These are phyloP conservation scores for Psilopsiagon aurifrons DNA, from an alignment of 2,113 vertebrate species.

Conservation along the genomic window DNA sequence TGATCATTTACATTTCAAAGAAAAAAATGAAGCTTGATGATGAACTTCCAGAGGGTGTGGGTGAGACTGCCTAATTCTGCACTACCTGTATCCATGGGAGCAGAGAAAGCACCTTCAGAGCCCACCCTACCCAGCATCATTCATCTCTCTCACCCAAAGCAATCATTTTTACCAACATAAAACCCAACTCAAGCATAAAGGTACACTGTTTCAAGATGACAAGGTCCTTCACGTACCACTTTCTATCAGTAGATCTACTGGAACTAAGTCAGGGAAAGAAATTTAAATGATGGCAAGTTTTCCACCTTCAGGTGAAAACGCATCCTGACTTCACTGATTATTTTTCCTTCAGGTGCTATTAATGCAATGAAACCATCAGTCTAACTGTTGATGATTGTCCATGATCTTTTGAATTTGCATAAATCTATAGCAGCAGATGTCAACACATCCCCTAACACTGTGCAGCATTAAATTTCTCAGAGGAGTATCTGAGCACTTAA, in stretches of 20 bases:
- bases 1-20: slow-evolving; percentile 51
- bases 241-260: background rate
- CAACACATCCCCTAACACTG: background rate
- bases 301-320: background rate
- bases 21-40: background rate
- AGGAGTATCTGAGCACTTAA: background rate
- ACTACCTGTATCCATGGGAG: background rate
- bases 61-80: background rate
- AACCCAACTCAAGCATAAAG: background rate
- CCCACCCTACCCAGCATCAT: background rate
- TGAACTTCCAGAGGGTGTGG: background rate
- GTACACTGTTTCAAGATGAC: background rate
- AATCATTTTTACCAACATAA: background rate
- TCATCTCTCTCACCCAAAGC: background rate
- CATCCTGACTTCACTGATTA: background rate
- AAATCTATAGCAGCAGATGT: background rate
- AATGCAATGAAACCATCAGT: background rate
- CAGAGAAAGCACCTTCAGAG: background rate
- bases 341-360: background rate
- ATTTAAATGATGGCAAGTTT: background rate
- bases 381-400: background rate
- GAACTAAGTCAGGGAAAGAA: background rate
- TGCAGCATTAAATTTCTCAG: background rate
- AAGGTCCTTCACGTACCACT: background rate
- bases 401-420: background rate